phyloP scores from a whole-genome alignment of 2,113 vertebrate genomes.

The Petaurus breviceps region DNA sequence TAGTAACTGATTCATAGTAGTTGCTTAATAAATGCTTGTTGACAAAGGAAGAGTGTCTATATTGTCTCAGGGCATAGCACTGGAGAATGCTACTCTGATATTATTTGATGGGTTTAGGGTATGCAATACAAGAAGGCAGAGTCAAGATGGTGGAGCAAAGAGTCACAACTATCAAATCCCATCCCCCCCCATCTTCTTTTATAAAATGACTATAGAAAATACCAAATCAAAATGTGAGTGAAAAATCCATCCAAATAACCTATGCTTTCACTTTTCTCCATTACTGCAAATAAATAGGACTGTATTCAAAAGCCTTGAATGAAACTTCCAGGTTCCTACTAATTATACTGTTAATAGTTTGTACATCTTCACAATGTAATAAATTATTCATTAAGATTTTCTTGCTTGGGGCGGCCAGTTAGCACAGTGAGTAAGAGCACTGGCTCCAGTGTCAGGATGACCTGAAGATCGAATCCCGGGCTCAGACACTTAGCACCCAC shows the following conservation, averaged over 20 bases:
- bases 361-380: constrained; percentile 1
- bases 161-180: neutral
- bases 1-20: neutral
- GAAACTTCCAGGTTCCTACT: neutral
- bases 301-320: neutral
- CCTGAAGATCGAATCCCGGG: too few species aligned
- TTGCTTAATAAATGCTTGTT: neutral
- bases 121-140: neutral
- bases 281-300: neutral
- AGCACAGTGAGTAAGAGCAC: too few species aligned
- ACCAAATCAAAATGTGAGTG: neutral
- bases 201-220: neutral
- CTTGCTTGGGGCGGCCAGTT: too few species aligned
- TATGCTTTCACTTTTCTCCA: neutral
- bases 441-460: too few species aligned
- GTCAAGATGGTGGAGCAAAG: neutral
- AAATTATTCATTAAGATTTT: constrained; percentile 1
- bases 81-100: too few species aligned
- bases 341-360: constrained; percentile 15
- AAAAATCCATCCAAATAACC: neutral
- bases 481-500: too few species aligned
- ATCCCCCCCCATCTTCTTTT: neutral
- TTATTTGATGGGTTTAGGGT: neutral
- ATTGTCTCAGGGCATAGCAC: too few species aligned
- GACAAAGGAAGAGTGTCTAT: neutral